These are phyloP conservation scores for Conopomorpha cramerella DNA, from an alignment of 1,140 invertebrate genomes.

Conservation along the genomic window DNA sequence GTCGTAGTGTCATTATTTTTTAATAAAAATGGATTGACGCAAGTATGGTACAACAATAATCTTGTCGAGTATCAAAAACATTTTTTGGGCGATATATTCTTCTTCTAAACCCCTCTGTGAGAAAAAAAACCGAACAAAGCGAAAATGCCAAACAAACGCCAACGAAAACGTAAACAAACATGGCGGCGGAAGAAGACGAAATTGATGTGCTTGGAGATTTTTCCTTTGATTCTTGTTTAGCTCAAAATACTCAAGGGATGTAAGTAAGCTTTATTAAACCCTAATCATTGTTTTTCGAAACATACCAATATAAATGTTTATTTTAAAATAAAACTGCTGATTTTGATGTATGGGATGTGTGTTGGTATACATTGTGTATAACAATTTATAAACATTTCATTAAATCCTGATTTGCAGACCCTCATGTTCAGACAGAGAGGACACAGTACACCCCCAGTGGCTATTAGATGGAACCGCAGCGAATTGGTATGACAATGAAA, in stretches of 20 bases:
- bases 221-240: constrained; percentile 55
- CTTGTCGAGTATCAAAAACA: too few relatives aligned
- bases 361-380: background rate
- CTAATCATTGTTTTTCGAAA: background rate
- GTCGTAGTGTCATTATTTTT: too few relatives aligned
- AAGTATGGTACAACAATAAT: too few relatives aligned
- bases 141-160: constrained; percentile 3
- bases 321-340: too few relatives aligned
- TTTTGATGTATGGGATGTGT: too few relatives aligned
- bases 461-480: constrained; percentile 62
- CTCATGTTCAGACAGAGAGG: constrained; percentile 60
- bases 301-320: background rate
- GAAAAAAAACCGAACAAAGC: background rate
- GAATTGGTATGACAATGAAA: constrained; percentile 51
- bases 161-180: constrained; percentile 15
- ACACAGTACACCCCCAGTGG: constrained; percentile 69
- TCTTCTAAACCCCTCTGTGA: too few relatives aligned
- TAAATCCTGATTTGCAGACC: constrained; percentile 18
- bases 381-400: background rate
- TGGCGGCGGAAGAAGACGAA: constrained; percentile 56
- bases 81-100: too few relatives aligned
- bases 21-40: too few relatives aligned
- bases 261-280: constrained; percentile 17
- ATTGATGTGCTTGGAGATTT: constrained; percentile 58
- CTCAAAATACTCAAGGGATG: constrained; percentile 52